Base-by-base conservation (phyloP, 1,140 invertebrate genomes). In the Ceratina calcarata region DNA sequence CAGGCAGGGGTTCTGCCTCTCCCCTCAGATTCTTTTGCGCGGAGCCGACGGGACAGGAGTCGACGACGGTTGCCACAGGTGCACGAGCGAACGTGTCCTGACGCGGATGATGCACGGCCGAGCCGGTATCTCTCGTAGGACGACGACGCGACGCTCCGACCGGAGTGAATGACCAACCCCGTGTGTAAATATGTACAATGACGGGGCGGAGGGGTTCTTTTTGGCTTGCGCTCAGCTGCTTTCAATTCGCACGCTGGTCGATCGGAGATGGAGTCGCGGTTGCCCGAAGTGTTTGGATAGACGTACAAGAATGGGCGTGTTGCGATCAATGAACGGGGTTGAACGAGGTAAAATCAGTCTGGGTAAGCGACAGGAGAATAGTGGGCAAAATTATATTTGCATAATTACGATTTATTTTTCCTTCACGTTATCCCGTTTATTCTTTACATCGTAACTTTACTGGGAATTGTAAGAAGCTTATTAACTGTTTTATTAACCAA, bases 11-110 rank as follows among this genome's bases (percentile, higher is more conserved):
- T n/a, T n/a, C n/a, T 85, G 4, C 27, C 16, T 58, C 53, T 22
- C 27, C 53, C 78, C 86, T 72, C 66, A 15, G 20, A 13, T 45
- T 45, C 37, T 45, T 45, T 45, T 45, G 37, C 37, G 18, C 45
- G 22, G 61, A 65, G 4, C 10, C 49, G 18, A 37, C 27, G 37
- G 49, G 16, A 58, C 66, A 55, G 62, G 60, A 55, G 60, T 55
- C 27, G 51, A 65, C 53, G 53, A 55, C 15, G 55, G 69, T 64
- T 32, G 76, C 60, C 69, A 77, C 75, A 77, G 75, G 75, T 77
- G 75, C 68, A 53, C 75, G n/a, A 12, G 12, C 27, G 51, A n/a
- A 20, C 24, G 58, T 64, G 68, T 55, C 76, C 18, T 10, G 37
- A 45, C 37, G 8, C 6, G 68, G 60, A 78, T 78, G 76, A 78